These are phyloP conservation scores for Amniataba percoides DNA, from an alignment of 2,797 vertebrate species.

Conservation along the genomic window DNA sequence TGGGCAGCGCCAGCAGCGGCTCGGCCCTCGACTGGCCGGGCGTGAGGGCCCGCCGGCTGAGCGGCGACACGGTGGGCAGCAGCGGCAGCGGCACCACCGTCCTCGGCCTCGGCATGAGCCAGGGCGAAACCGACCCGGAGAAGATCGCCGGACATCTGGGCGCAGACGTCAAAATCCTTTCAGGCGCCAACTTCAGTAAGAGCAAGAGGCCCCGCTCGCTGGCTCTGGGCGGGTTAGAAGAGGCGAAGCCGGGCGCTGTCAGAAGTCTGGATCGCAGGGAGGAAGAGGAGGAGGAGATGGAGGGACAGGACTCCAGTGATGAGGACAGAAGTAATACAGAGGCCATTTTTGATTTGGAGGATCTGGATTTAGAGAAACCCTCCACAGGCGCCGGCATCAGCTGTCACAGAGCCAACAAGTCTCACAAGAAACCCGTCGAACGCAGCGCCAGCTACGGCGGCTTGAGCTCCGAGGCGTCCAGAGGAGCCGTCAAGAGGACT, in stretches of 20 bases:
- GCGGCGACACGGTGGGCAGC: constrained; percentile 68
- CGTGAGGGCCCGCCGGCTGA: constrained; percentile 78
- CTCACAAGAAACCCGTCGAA: constrained; percentile 49
- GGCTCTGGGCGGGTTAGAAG: constrained; percentile 73
- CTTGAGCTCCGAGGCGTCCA: constrained; percentile 18
- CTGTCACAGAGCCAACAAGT: background rate
- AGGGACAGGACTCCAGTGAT: constrained; percentile 90
- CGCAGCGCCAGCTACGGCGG: constrained; percentile 64
- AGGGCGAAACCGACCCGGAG: constrained; percentile 76
- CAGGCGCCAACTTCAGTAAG: constrained; percentile 49
- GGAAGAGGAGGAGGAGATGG: constrained; percentile 65
- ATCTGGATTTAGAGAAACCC: constrained; percentile 88
- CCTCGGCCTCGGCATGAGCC: constrained; percentile 77
- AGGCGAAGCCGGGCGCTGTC: background rate
- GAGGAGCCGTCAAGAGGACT: constrained; percentile 86
- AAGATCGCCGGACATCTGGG: constrained; percentile 78
- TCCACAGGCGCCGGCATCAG: background rate
- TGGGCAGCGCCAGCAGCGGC: constrained; percentile 58
- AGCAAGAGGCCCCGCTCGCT: constrained; percentile 85
- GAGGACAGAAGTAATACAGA: constrained; percentile 89
- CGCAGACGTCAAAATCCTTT: constrained; percentile 77
- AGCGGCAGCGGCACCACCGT: constrained; percentile 66
- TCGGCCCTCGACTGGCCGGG: constrained; percentile 82
- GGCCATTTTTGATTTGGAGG: constrained; percentile 95
- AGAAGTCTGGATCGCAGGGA: constrained; percentile 15